These are phyloP conservation scores for Helarctos malayanus DNA, from an alignment of 2,797 vertebrate species.

Conservation along the genomic window DNA sequence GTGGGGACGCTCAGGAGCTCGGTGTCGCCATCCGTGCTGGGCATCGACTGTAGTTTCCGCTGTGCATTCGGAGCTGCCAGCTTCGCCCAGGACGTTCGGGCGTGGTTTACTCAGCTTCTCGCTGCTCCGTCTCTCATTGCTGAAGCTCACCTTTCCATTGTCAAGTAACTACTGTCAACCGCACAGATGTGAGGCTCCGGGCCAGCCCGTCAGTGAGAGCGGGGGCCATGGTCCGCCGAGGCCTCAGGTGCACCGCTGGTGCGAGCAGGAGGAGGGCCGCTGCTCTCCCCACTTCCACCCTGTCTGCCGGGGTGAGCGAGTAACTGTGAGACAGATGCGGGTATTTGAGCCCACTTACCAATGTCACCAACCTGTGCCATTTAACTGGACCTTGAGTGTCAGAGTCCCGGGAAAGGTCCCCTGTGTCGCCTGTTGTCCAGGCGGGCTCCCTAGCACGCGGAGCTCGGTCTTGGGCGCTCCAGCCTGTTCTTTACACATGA, in stretches of 20 bases:
- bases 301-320: background rate
- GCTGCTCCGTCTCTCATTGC: background rate
- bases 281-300: accelerated
- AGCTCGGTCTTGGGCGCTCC: background rate
- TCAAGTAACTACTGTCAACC: background rate
- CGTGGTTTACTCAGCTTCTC: background rate
- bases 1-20: accelerated
- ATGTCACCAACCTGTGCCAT: accelerated
- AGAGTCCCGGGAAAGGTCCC: background rate
- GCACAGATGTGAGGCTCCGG: accelerated
- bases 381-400: background rate
- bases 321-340: background rate
- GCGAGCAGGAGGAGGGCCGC: background rate
- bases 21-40: no score
- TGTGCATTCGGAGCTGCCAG: accelerated
- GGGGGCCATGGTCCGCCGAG: background rate
- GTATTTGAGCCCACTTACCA: background rate
- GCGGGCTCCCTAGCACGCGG: background rate
- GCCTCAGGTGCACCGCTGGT: accelerated
- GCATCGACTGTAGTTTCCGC: no score
- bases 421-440: background rate
- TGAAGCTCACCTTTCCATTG: background rate
- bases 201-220: no score
- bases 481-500: background rate
- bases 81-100: accelerated